Conservation (phyloP, 2,113 vertebrate species). For the Vireo altiloquus region DNA sequence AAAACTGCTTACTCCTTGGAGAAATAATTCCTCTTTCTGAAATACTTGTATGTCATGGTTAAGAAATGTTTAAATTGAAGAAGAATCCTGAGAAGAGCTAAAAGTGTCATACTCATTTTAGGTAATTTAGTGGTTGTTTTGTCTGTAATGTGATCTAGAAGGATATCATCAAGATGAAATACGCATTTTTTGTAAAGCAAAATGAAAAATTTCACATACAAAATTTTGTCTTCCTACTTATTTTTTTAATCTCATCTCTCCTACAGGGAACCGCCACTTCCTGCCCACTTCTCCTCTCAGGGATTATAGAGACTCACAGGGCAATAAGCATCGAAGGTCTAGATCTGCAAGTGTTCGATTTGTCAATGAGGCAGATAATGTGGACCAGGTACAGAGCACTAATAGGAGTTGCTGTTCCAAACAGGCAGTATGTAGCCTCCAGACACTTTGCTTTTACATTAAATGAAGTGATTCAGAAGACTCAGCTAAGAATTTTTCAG, state of each 20-base stretch:
- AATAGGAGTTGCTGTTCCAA: not conserved
- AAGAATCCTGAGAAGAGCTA: not conserved
- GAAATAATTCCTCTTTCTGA: not conserved
- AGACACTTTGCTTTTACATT: not conserved
- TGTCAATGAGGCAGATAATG: conserved; percentile 57
- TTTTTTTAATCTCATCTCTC: conserved; percentile 7
- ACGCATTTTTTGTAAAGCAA: fast-evolving
- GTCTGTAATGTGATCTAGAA: not conserved
- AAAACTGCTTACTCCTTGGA: not conserved
- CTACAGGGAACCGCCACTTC: conserved; percentile 76
- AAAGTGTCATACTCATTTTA: not conserved
- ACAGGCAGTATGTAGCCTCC: not conserved
- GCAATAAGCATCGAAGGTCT: conserved; percentile 72
- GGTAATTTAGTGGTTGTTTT: not conserved
- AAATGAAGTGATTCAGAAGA: not conserved
- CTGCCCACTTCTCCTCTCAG: conserved; percentile 85
- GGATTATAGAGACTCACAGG: conserved; percentile 67
- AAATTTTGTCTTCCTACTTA: not conserved
- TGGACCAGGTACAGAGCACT: conserved; percentile 72
- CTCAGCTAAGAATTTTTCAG: not conserved
- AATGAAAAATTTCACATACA: not conserved
- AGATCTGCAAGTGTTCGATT: conserved; percentile 84
- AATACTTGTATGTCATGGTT: not conserved
- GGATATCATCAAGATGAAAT: not conserved
- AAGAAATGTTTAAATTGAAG: not conserved